Conservation (phyloP, 2,888 invertebrate genomes). For the Ectemnius lituratus region DNA sequence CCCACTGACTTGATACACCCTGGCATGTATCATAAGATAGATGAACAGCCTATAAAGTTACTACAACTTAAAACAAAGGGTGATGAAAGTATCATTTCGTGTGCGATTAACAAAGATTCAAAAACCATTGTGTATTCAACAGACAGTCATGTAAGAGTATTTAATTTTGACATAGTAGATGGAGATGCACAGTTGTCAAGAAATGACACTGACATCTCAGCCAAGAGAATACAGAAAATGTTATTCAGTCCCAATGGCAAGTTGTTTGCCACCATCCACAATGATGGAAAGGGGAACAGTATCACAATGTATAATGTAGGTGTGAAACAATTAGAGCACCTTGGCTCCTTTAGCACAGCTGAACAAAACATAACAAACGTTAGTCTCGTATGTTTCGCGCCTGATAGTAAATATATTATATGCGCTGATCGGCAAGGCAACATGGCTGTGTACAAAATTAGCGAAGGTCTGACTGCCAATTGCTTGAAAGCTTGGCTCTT, state of each 20-base stretch:
- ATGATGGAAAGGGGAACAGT: constrained; percentile 55
- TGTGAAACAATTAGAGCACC: constrained; percentile 61
- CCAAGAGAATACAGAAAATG: constrained; percentile 69
- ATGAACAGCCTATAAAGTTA: constrained; percentile 83
- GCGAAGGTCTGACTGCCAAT: constrained; percentile 55
- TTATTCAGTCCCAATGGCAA: constrained; percentile 73
- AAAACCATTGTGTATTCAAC: constrained; percentile 89
- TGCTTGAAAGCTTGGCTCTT: constrained; percentile 79
- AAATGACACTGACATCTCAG: constrained; percentile 66
- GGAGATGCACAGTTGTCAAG: constrained; percentile 66
- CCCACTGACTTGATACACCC: constrained; percentile 59
- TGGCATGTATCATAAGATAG: constrained; percentile 63
- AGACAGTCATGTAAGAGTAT: constrained; percentile 82
- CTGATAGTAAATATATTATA: constrained; percentile 82
- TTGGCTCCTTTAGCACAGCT: constrained; percentile 64
- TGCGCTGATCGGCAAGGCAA: constrained; percentile 84
- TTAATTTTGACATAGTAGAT: constrained; percentile 81
- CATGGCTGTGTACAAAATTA: constrained; percentile 83
- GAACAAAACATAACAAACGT: constrained; percentile 64
- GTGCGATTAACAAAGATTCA: constrained; percentile 85
- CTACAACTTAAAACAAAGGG: constrained; percentile 84
- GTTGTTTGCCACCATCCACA: constrained; percentile 66
- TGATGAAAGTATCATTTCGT: constrained; percentile 84
- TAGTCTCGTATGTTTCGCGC: constrained; percentile 68
- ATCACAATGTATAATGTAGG: constrained; percentile 67